These are phyloP conservation scores for Lucilia sericata DNA, from an alignment of 1,140 invertebrate genomes.

Conservation along the genomic window DNA sequence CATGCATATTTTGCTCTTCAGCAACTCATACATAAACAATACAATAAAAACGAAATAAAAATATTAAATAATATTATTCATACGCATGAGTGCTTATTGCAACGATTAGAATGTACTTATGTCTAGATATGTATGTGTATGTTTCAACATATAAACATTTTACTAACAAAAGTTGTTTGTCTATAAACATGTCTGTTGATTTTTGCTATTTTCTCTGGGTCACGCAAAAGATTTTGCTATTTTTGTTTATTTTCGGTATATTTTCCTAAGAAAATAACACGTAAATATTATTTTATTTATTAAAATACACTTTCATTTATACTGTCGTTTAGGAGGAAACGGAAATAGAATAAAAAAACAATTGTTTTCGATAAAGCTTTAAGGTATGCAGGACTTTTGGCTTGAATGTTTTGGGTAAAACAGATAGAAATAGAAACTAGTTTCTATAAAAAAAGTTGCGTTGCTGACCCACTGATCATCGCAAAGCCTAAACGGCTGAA, in stretches of 20 bases:
- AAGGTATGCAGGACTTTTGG: no score
- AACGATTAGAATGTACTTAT: slow-evolving; percentile 20
- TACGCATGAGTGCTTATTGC: slow-evolving; percentile 42
- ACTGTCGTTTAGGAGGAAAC: no score
- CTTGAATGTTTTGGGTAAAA: no score
- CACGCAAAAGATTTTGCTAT: neutral
- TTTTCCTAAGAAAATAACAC: neutral
- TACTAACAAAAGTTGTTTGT: neutral
- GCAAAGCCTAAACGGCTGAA: no score
- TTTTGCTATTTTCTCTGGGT: neutral
- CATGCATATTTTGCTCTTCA: no score
- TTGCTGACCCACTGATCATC: no score
- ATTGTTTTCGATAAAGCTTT: neutral
- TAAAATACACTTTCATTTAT: no score
- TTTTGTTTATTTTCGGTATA: neutral
- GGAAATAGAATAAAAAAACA: no score
- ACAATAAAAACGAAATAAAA: neutral
- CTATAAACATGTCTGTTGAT: neutral
- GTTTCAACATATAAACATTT: no score
- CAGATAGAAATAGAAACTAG: no score
- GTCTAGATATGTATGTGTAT: neutral
- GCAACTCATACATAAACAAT: neutral
- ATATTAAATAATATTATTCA: slow-evolving; percentile 39
- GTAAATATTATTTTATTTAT: neutral
- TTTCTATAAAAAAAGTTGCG: no score